phyloP scores from a whole-genome alignment of 2,888 invertebrate genomes.

The Lepeophtheirus nordmannii region DNA sequence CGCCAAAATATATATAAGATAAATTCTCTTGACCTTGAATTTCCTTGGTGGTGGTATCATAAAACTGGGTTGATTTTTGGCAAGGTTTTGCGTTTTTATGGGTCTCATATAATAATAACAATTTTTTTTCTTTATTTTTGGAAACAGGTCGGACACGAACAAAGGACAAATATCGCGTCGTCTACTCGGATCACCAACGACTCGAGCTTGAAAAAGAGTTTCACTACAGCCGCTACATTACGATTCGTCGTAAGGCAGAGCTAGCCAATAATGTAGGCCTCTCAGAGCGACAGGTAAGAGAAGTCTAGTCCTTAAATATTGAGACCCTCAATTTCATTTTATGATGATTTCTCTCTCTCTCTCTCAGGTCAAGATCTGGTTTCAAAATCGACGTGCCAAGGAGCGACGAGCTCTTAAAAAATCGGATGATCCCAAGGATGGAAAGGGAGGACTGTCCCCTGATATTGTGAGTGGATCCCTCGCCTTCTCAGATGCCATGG shows the following conservation, averaged over 20 bases:
- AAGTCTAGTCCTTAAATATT: too few species aligned
- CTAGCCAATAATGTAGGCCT: constrained; percentile 67
- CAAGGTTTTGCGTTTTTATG: constrained; percentile 6
- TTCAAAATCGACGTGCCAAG: constrained; percentile 28
- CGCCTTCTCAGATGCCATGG: too few species aligned
- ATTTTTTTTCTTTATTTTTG: not conserved
- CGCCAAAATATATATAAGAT: too few species aligned
- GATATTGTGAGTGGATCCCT: too few species aligned
- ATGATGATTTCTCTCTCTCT: too few species aligned
- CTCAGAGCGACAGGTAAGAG: constrained; percentile 69
- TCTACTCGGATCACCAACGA: constrained; percentile 91
- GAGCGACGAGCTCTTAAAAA: constrained; percentile 28
- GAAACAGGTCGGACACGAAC: constrained; percentile 84
- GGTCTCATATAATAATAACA: not conserved
- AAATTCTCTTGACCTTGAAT: too few species aligned
- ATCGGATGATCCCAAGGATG: constrained; percentile 16
- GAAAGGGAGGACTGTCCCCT: too few species aligned
- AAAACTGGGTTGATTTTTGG: constrained; percentile 28
- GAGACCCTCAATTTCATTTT: too few species aligned
- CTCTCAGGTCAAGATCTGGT: constrained; percentile 28
- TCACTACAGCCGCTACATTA: constrained; percentile 83
- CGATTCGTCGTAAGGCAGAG: constrained; percentile 83
- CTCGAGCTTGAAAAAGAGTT: constrained; percentile 92
- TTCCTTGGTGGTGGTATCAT: too few species aligned
- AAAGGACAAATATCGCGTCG: constrained; percentile 96